phyloP scores from a whole-genome alignment of 92 coral and sea anemone species.

The Paramuricea clavata region DNA sequence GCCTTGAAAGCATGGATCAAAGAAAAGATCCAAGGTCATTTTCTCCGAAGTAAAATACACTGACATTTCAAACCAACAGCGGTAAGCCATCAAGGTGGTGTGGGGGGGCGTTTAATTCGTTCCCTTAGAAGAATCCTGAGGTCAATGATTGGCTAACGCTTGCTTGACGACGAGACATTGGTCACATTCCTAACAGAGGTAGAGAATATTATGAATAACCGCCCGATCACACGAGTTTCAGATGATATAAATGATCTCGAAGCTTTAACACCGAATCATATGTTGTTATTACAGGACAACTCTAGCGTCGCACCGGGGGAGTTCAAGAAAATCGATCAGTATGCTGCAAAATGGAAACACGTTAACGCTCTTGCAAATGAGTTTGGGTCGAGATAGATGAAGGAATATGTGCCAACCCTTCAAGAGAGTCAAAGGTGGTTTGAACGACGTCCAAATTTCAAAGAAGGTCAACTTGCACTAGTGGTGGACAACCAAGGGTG shows the following conservation, averaged over 20 bases:
- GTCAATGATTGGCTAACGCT: constrained; percentile 59
- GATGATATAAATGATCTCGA: too few species aligned
- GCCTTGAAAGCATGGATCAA: constrained; percentile 65
- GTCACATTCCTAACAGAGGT: too few species aligned
- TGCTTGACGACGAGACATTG: constrained; percentile 56
- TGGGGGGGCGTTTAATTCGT: constrained; percentile 65
- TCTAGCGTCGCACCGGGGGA: constrained; percentile 53
- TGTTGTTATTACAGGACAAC: constrained; percentile 52
- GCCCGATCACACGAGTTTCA: too few species aligned
- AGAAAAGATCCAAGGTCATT: constrained; percentile 59
- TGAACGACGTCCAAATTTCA: constrained; percentile 53
- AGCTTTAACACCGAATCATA: constrained; percentile 71
- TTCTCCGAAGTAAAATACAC: constrained; percentile 42
- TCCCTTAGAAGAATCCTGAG: constrained; percentile 61
- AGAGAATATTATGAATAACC: too few species aligned
- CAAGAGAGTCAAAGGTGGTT: constrained; percentile 5
- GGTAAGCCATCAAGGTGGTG: constrained; percentile 74
- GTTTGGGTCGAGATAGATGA: neutral
- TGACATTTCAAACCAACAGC: constrained; percentile 69
- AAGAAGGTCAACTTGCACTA: constrained; percentile 54
- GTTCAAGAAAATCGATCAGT: constrained; percentile 47
- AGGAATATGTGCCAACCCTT: constrained; percentile 1
- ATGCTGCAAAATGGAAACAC: constrained; percentile 68
- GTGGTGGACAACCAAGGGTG: too few species aligned
- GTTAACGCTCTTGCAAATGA: constrained; percentile 48